Conservation (phyloP, 2,113 vertebrate species). For the Mesitornis unicolor region DNA sequence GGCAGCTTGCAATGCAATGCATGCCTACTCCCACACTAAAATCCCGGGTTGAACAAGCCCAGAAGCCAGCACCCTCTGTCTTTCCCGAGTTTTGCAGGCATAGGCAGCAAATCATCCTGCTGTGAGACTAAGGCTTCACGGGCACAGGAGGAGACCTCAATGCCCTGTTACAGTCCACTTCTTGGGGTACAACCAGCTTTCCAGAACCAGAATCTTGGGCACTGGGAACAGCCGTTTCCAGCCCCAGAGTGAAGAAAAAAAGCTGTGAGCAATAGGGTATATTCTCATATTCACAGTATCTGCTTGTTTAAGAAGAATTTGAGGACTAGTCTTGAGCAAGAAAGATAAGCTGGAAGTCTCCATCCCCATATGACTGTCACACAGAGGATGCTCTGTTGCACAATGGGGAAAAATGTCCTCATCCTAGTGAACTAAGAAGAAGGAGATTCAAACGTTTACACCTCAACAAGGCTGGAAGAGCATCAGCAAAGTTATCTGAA, state of each 20-base stretch:
- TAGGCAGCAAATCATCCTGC: not conserved
- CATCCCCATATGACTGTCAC: not conserved
- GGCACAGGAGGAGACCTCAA: not conserved
- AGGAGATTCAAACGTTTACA: not conserved
- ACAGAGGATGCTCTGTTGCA: not conserved
- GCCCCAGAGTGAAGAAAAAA: not conserved
- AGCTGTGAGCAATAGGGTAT: not conserved
- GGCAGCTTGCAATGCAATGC: rapidly evolving
- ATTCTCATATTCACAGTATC: not conserved
- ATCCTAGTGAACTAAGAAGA: not conserved
- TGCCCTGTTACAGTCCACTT: not conserved
- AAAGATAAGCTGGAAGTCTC: not conserved
- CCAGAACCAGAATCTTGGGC: not conserved
- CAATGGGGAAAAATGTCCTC: not conserved
- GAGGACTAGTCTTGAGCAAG: not conserved
- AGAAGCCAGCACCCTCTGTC: not conserved
- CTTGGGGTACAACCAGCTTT: not conserved
- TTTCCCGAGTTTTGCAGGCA: not conserved
- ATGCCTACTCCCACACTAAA: not conserved
- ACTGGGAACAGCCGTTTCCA: not conserved
- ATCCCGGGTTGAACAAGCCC: not conserved
- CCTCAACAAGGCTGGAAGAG: not conserved
- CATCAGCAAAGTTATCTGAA: not conserved
- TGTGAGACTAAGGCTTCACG: not conserved
- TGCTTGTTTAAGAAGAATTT: not conserved